Evolutionary conservation across 1,140 invertebrate genomes (phyloP).

Genomic region (Hycleus cichorii): DNA sequence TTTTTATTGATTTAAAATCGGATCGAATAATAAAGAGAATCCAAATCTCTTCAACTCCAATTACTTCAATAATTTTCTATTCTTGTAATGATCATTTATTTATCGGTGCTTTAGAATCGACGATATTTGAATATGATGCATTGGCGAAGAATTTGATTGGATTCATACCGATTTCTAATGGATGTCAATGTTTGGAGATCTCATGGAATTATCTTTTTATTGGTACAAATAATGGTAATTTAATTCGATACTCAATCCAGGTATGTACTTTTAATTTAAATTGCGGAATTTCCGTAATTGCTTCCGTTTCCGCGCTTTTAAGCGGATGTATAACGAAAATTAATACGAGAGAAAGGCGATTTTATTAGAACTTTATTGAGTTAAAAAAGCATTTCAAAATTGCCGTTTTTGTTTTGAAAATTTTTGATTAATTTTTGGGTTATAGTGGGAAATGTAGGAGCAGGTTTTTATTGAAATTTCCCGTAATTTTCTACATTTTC

Average conservation of each 20-base stretch:
- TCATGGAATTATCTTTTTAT: conserved; percentile 46
- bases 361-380: no score
- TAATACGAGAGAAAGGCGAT: no score
- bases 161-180: conserved; percentile 30
- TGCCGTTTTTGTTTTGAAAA: no score
- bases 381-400: no score
- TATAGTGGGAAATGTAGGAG: no score
- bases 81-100: not conserved
- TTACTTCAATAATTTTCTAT: conserved; percentile 10
- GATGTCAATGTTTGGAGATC: conserved; percentile 49
- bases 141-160: conserved; percentile 10
- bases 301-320: no score
- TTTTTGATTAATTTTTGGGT: no score
- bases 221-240: conserved; percentile 45
- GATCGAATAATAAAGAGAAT: conserved; percentile 24
- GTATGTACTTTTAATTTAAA: conserved; percentile 32
- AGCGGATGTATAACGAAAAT: no score
- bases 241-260: conserved; percentile 45
- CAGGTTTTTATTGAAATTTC: no score
- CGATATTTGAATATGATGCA: conserved; percentile 15
- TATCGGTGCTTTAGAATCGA: conserved; percentile 19
- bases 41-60: conserved; percentile 39
- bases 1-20: conserved; percentile 14
- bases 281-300: no score
- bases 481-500: no score